Base-by-base conservation (phyloP, 2,888 invertebrate genomes). In the Pachydiplax longipennis region DNA sequence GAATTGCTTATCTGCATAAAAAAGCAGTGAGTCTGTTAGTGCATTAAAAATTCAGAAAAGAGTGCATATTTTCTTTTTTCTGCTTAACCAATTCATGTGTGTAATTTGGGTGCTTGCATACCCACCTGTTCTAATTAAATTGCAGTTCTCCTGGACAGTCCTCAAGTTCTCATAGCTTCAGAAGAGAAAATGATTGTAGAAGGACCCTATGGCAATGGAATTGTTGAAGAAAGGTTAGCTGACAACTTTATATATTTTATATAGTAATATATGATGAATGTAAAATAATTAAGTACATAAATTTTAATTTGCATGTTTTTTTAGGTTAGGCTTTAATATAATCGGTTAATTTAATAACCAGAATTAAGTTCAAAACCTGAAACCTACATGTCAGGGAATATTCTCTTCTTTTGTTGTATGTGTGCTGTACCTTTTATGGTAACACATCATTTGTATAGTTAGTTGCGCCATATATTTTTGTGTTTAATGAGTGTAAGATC, bases 101-200 rank as follows among this genome's bases (percentile, higher is more conserved):
- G 48, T 48, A 48, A 73, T 15, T 18, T 13, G 90, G 58, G 37
- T 53, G 53, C 53, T 80, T 40, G 48, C 80, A 90, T 25, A 40
- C 44, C 83, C 83, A 83, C 58, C 58, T 53, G 53, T 83, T 80
- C 35, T 40, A 40, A 58, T 91, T 82, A 25, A 65, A 25, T 91
- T 90, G 0, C 82, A 92, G 92, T 91, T 48, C 91, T 91, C 53
- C 91, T 94, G 90, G 93, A 94, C 91, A 92, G 92, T 90, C 95
- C 95, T 13, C 94, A 94, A 92, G 93, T 95, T 91, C 93, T 95
- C 90, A 94, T 95, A 81, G 94, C 95, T 2, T 95, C 95, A 91
- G 95, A 95, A 91, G 95, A 95, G 92, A 95, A 95, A 92, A 94
- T 95, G 44, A 94, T 95, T 61, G 93, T 95, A 80, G 95, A 95